Evolutionary conservation across 2,797 vertebrate genomes (phyloP).

Genomic region (Limosa lapponica): DNA sequence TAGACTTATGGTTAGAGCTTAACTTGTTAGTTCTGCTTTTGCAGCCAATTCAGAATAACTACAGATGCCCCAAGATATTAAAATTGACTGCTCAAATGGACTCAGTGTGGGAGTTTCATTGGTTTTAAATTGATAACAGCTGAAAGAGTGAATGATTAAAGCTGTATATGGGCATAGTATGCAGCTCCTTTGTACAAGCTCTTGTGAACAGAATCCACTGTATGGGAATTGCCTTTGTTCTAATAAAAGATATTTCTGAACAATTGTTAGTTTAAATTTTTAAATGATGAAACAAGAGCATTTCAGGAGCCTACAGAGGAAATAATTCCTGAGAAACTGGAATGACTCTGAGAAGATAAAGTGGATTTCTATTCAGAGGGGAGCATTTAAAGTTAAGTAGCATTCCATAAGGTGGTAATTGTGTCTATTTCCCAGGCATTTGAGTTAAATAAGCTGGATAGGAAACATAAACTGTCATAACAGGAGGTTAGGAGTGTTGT

Average conservation of each 20-base stretch:
- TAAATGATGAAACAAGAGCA: constrained; percentile 78
- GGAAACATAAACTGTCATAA: constrained; percentile 81
- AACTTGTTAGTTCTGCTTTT: constrained; percentile 97
- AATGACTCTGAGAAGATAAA: constrained; percentile 79
- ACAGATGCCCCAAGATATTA: constrained; percentile 95
- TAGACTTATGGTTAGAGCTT: constrained; percentile 95
- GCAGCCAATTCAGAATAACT: constrained; percentile 87
- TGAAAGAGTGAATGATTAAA: constrained; percentile 85
- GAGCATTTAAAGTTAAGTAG: constrained; percentile 81
- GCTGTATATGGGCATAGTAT: constrained; percentile 81
- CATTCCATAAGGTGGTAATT: constrained; percentile 83
- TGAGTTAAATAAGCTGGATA: constrained; percentile 79
- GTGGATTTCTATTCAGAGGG: constrained; percentile 75
- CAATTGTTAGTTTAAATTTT: constrained; percentile 81
- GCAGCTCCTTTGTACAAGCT: constrained; percentile 78
- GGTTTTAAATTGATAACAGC: constrained; percentile 88
- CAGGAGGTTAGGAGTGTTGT: constrained; percentile 67
- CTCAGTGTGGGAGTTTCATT: constrained; percentile 87
- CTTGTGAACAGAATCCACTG: constrained; percentile 76
- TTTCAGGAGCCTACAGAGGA: constrained; percentile 77
- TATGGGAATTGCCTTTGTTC: constrained; percentile 82
- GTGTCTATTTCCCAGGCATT: constrained; percentile 80
- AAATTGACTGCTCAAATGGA: constrained; percentile 90
- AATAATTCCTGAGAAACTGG: constrained; percentile 80
- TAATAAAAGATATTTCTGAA: constrained; percentile 80